Conservation (phyloP, 2,113 vertebrate species). For the Embiotoca jacksoni region DNA sequence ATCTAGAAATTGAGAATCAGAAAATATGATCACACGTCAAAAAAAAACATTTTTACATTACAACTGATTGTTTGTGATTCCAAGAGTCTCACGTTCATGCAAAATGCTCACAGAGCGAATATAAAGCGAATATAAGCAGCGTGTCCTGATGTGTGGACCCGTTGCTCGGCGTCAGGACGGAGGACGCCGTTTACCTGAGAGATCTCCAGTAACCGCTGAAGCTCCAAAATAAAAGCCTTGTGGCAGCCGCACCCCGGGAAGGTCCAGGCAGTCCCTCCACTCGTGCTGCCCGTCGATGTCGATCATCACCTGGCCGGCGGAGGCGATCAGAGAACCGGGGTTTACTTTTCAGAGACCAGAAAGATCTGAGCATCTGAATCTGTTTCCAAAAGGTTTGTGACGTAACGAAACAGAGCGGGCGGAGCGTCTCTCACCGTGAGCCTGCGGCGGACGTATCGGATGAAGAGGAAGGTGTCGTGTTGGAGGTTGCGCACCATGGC, state of each 20-base stretch:
- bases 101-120: no score
- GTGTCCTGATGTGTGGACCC: no score
- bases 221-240: constrained; percentile 93
- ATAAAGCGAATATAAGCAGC: no score
- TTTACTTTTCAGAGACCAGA: background rate
- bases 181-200: constrained; percentile 86
- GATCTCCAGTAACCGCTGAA: constrained; percentile 93
- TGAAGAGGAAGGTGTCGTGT: constrained; percentile 97
- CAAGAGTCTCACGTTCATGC: no score
- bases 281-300: constrained; percentile 95
- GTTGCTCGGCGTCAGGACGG: no score
- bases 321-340: background rate
- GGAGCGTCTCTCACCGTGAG: constrained; percentile 88
- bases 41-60: background rate
- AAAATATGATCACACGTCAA: background rate
- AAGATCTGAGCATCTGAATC: background rate
- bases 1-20: constrained; percentile 79
- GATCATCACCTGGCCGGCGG: constrained; percentile 87
- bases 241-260: constrained; percentile 91
- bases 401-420: background rate
- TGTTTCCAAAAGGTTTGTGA: no score
- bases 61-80: background rate
- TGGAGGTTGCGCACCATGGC: constrained; percentile 95
- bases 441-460: constrained; percentile 94
- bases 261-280: constrained; percentile 95